Conservation (phyloP, 2,888 invertebrate species). For the Chalcis sispes region DNA sequence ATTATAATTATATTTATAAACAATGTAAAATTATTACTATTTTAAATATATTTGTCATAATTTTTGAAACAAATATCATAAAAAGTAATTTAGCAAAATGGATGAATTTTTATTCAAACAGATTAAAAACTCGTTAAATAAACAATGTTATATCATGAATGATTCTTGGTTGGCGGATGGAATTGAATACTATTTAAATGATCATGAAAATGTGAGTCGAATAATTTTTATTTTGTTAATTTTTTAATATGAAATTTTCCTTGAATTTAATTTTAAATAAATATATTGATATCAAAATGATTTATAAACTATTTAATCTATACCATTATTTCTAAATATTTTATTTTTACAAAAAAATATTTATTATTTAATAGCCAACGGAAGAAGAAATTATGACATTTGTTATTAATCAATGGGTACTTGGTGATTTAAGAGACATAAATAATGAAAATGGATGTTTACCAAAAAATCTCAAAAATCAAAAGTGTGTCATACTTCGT, state of each 20-base stretch:
- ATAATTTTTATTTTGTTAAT: neutral
- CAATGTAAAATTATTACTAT: neutral
- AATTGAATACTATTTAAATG: constrained; percentile 66
- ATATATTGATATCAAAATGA: neutral
- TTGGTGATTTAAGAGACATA: constrained; percentile 82
- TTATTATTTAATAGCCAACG: constrained; percentile 62
- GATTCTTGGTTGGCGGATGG: constrained; percentile 70
- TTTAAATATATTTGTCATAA: neutral
- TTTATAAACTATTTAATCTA: neutral
- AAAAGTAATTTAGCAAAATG: constrained; percentile 59
- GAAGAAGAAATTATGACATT: constrained; percentile 78
- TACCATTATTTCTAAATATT: neutral
- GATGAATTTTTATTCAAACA: constrained; percentile 58
- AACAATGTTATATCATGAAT: constrained; percentile 68
- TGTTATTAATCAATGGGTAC: constrained; percentile 82
- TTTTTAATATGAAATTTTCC: constrained; percentile 24
- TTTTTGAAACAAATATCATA: neutral
- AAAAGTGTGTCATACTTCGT: constrained; percentile 76
- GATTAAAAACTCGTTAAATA: constrained; percentile 64
- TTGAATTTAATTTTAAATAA: constrained; percentile 10
- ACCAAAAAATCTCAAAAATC: constrained; percentile 78
- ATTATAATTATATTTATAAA: neutral
- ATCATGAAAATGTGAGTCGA: constrained; percentile 64
- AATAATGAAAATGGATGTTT: constrained; percentile 79
- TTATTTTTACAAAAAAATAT: neutral